A percentile compares a stretch with the other conserved stretches of the same genome.
Conservation (phyloP, 2,797 vertebrate genomes). For the Bovichtus variegatus region DNA sequence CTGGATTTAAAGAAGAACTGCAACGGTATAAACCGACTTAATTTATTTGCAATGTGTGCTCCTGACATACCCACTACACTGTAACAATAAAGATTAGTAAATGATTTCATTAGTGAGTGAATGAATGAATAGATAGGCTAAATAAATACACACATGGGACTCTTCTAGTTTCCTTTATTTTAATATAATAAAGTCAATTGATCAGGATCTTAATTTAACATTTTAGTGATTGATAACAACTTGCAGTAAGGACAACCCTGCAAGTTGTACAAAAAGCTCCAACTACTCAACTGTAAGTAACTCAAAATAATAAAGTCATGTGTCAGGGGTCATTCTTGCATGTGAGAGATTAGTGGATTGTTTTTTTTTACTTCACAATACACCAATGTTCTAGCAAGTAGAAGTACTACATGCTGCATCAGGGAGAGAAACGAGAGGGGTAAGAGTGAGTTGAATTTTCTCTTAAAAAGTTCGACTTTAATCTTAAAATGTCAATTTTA, state of each 20-base stretch:
- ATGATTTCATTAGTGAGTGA: background rate
- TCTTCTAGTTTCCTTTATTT: background rate
- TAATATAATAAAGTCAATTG: background rate
- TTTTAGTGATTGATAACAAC: background rate
- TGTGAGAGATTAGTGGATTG: background rate
- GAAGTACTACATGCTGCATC: background rate
- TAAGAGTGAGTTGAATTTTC: too few relatives aligned
- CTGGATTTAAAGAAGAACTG: constrained; percentile 28
- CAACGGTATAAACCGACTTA: background rate
- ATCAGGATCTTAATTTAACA: background rate
- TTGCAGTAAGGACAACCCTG: background rate
- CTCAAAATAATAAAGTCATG: background rate
- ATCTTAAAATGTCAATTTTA: too few relatives aligned
- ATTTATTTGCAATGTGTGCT: background rate
- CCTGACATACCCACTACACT: background rate
- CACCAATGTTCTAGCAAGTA: background rate
- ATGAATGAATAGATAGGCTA: background rate
- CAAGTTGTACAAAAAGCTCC: background rate
- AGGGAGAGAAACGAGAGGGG: too few relatives aligned
- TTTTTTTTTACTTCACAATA: background rate
- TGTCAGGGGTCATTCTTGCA: constrained; percentile 6
- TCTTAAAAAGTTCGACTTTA: too few relatives aligned
- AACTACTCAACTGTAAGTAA: background rate
- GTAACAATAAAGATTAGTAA: background rate
- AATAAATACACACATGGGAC: background rate